Evolutionary conservation across 2,888 invertebrate species (phyloP).

Genomic region (Eupithecia dodoneata): DNA sequence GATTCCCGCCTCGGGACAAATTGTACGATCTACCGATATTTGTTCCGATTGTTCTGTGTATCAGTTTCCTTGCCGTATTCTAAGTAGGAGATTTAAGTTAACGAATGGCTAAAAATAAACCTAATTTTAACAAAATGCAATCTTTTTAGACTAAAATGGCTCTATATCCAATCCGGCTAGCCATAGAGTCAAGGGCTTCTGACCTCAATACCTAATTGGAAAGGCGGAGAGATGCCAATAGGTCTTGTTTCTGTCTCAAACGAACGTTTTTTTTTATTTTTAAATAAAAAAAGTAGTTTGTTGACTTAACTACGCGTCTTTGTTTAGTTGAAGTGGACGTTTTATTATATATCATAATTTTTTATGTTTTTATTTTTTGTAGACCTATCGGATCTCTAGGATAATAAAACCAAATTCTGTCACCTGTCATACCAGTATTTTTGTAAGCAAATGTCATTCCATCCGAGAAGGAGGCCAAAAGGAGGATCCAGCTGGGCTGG

Average conservation of each 20-base stretch:
- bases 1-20: too few relatives aligned
- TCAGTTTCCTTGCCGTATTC: too few relatives aligned
- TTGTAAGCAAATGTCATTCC: background rate
- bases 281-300: background rate
- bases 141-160: background rate
- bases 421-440: background rate
- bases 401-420: too few relatives aligned
- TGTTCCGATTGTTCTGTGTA: too few relatives aligned
- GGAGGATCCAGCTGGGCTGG: too few relatives aligned
- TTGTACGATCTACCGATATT: too few relatives aligned
- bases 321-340: too few relatives aligned
- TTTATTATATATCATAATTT: too few relatives aligned
- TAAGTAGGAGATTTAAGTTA: too few relatives aligned
- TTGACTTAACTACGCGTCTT: too few relatives aligned
- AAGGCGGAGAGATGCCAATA: slow-evolving; percentile 36
- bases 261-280: background rate
- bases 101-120: background rate
- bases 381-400: too few relatives aligned
- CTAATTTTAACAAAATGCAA: background rate
- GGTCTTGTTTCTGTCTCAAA: slow-evolving; percentile 5
- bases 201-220: slow-evolving; percentile 48
- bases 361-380: too few relatives aligned
- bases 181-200: slow-evolving; percentile 40
- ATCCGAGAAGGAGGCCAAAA: background rate
- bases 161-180: slow-evolving; percentile 23